phyloP scores from a whole-genome alignment of 1,140 invertebrate species.

The Temnothorax curvispinosus region DNA sequence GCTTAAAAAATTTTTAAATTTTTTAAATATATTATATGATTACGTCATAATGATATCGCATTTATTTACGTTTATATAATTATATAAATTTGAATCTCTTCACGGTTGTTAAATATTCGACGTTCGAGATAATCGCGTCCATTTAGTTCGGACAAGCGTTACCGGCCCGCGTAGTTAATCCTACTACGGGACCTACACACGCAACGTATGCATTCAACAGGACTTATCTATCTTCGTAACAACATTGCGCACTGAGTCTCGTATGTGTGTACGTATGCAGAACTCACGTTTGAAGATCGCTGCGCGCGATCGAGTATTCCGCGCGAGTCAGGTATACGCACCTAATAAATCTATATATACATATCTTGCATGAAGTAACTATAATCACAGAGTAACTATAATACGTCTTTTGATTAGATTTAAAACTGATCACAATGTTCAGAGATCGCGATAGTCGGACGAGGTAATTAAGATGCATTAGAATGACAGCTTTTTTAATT shows the following conservation, averaged over 20 bases:
- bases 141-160: slow-evolving; percentile 42
- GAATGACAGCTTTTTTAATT: neutral
- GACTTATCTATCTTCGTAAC: slow-evolving; percentile 57
- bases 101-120: slow-evolving; percentile 39
- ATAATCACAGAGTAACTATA: slow-evolving; percentile 38
- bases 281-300: slow-evolving; percentile 37
- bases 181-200: slow-evolving; percentile 12
- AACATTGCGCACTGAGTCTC: slow-evolving; percentile 20
- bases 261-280: neutral
- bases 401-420: slow-evolving; percentile 32
- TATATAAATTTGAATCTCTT: slow-evolving; percentile 10
- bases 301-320: slow-evolving; percentile 3
- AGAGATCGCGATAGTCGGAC: neutral
- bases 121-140: slow-evolving; percentile 32
- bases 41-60: neutral
- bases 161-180: slow-evolving; percentile 38
- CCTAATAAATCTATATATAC: slow-evolving; percentile 34
- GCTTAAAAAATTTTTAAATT: neutral
- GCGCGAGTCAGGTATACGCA: slow-evolving; percentile 24
- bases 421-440: slow-evolving; percentile 15
- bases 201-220: slow-evolving; percentile 29
- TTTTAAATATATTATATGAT: neutral
- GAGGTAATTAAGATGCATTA: slow-evolving; percentile 10
- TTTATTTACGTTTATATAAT: slow-evolving; percentile 26
- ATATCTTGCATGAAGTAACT: slow-evolving; percentile 18